phyloP scores from a whole-genome alignment of 2,888 invertebrate genomes.

The Dromius quadrimaculatus region DNA sequence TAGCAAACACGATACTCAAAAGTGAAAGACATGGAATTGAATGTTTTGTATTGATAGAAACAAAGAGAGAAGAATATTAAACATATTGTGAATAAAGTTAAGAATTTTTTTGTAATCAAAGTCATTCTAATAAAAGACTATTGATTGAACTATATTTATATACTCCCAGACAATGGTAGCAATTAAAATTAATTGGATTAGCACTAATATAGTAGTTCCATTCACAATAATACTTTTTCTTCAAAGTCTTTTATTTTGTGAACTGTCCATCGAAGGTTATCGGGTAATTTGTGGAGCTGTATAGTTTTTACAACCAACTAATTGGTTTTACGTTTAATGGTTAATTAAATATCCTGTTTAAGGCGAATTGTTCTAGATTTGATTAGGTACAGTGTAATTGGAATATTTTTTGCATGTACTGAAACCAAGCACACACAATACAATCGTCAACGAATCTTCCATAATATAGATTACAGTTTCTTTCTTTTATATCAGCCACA shows the following conservation, averaged over 20 bases:
- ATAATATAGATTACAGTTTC: too few species aligned
- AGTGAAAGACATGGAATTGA: too few species aligned
- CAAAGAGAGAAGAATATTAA: too few species aligned
- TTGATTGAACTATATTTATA: too few species aligned
- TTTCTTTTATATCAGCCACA: too few species aligned
- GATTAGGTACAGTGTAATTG: conserved; percentile 23
- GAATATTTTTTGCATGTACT: conserved; percentile 11
- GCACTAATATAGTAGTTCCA: conserved; percentile 14
- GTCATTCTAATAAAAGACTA: too few species aligned
- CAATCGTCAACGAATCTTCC: too few species aligned
- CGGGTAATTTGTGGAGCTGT: conserved; percentile 25
- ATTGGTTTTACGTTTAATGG: conserved; percentile 38
- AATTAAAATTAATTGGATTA: conserved; percentile 32
- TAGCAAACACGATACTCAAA: neutral
- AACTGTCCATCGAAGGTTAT: conserved; percentile 22
- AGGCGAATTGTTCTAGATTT: conserved; percentile 17
- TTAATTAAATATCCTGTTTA: conserved; percentile 30
- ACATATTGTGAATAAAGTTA: too few species aligned
- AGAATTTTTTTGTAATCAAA: too few species aligned
- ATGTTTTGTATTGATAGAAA: too few species aligned
- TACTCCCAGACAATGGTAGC: conserved; percentile 15
- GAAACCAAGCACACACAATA: too few species aligned
- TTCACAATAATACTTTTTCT: conserved; percentile 11
- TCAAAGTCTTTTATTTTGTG: neutral
- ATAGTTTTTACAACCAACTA: conserved; percentile 18